Conservation (phyloP, 2,797 vertebrate species). For the Steatocranus sp. region DNA sequence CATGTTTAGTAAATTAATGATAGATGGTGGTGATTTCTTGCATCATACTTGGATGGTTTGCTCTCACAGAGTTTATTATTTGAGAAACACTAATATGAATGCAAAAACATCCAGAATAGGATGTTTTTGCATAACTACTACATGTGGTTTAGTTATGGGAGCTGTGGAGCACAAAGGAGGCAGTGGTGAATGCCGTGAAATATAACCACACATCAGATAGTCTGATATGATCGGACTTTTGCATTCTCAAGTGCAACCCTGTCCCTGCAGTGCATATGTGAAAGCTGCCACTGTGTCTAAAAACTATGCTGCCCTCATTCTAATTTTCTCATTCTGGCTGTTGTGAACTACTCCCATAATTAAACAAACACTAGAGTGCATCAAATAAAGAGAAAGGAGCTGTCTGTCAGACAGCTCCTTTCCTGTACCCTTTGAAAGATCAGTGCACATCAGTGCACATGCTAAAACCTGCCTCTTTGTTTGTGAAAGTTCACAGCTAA, state of each 20-base stretch:
- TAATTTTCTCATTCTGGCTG: background rate
- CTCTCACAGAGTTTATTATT: background rate
- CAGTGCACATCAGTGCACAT: background rate
- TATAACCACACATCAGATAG: background rate
- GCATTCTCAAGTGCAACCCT: background rate
- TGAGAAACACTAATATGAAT: background rate
- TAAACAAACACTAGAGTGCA: background rate
- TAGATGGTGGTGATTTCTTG: background rate
- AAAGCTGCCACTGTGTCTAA: background rate
- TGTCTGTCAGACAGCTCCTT: background rate
- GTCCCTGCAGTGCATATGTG: background rate
- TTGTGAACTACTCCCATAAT: background rate
- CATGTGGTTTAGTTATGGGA: background rate
- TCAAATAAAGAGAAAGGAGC: background rate
- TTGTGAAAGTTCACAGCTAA: background rate
- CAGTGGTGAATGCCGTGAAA: background rate
- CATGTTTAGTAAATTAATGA: background rate
- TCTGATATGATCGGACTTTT: background rate
- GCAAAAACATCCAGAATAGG: background rate
- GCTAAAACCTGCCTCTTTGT: slow-evolving; percentile 1
- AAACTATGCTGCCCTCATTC: background rate
- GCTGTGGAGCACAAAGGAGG: background rate
- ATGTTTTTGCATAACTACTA: background rate
- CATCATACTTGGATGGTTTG: background rate
- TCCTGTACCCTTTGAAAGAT: background rate